Base-by-base conservation (phyloP, 2,797 vertebrate genomes). In the Oceanodroma leucorhoa region DNA sequence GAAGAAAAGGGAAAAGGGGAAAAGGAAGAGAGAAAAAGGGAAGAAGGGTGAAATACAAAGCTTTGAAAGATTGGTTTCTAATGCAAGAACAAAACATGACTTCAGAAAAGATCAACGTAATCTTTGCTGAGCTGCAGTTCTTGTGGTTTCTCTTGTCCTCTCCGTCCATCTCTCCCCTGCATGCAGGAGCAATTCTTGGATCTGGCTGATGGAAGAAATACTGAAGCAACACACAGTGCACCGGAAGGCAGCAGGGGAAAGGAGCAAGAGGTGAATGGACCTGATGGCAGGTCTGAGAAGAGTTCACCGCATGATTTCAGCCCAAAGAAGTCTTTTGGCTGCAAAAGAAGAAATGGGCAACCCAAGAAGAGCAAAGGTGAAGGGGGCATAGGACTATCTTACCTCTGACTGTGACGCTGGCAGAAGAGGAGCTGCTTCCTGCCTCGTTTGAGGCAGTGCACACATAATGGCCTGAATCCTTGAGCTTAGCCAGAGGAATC, bases 391-490 rank as follows among this genome's bases (percentile, higher is more conserved):
- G 29, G 75, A 71, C 17, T 84, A 38, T 95, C 99, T 99, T 99
- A 99, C 99, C 99, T 99, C 99, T 98, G 79, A 99, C 97, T 40
- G 98, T 98, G 71, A 99, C 92, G 43, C 96, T 94, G 90, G 99
- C 98, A 54, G 99, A 99, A 93, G 98, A 98, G 83, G 98, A 98
- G 43, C 98, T 99, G 97, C 98, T 99, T 88, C 99, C 99, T 93
- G 99, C 99, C 97, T 99, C 99, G 38, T 99, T 99, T 46, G 98
- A 97, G 95, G 98, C 99, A 96, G 98, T 99, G 94, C 99, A 99
- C 30, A 98, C 95, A 91, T 99, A 99, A 85, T 98, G 98, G 92
- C 99, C 99, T 83, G 99, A 99, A 98, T 99, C 99, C 98, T 99
- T 99, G 70, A 99, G 93, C 93, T 99, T 99, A 96, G 99, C 98